A percentile compares a stretch with the other conserved stretches of the same genome.
Conservation (phyloP, 2,888 invertebrate genomes). For the Caenorhabditis becei region DNA sequence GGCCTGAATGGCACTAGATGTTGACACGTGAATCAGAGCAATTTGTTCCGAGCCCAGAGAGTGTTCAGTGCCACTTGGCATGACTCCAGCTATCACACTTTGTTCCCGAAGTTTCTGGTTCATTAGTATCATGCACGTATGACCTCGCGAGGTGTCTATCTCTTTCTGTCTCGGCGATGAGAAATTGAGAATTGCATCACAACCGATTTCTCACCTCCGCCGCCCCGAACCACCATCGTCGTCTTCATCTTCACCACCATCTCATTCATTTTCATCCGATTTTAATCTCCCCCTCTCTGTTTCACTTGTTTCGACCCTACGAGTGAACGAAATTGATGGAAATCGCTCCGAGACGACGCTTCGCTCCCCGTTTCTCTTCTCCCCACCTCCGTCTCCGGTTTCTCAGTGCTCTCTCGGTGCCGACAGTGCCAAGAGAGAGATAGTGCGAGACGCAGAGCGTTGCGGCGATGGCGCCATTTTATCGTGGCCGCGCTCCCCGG, state of each 20-base stretch:
- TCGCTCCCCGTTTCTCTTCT: neutral
- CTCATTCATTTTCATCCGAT: slow-evolving; percentile 8
- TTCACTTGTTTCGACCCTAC: slow-evolving; percentile 22
- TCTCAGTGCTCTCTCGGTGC: neutral
- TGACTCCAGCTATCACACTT: neutral
- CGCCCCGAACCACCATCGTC: neutral
- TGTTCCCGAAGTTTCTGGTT: slow-evolving; percentile 23
- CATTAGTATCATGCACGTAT: slow-evolving; percentile 38
- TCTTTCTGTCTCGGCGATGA: slow-evolving; percentile 9
- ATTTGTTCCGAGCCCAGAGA: neutral
- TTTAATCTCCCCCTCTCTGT: neutral
- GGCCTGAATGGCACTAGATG: neutral
- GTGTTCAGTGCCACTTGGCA: neutral
- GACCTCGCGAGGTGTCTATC: slow-evolving; percentile 27
- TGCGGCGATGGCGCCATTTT: slow-evolving; percentile 12
- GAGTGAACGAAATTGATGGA: slow-evolving; percentile 40
- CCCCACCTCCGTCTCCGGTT: neutral
- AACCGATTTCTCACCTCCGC: neutral
- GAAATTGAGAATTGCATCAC: slow-evolving; percentile 12
- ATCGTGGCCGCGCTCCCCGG: slow-evolving; percentile 11
- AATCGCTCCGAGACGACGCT: slow-evolving; percentile 22
- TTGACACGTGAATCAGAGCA: neutral
- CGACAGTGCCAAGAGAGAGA: slow-evolving; percentile 6
- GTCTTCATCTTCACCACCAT: neutral
- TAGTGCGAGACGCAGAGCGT: neutral